Base-by-base conservation (phyloP, 92 coral and sea anemone species). In the Palythoa heliodiscus region DNA sequence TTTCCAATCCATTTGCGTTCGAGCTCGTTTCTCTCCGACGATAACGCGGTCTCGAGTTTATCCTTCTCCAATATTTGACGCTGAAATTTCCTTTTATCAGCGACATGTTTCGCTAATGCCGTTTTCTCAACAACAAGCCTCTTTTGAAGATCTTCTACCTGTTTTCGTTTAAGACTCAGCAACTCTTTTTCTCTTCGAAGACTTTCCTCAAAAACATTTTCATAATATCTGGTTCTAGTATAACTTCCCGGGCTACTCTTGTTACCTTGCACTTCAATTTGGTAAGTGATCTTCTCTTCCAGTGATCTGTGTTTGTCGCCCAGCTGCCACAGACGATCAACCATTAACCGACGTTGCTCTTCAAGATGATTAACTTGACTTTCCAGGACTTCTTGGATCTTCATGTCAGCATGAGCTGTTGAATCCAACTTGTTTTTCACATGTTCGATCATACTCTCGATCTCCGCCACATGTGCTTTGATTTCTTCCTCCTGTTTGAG, bases 381-480 rank as follows among this genome's bases (percentile, higher is more conserved):
- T 64, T 87, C 88, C 39, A 94, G 88, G 88, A 94, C 86, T 58
- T 92, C 95, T 47, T 90, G 95, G 19, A 92, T 89, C 80, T 90
- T 86, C 38, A 23, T 71, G 67, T 94, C 98, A 17, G 95, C 89
- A 78, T 86, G 92, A 81, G 93, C 98, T n/a, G 93, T 82, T 35
- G 95, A 93, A 40, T 86, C 88, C 82, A 96, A 77, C 85, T 83
- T 89, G 71, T 84, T 78, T 88, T 90, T 89, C 82, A 92, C 91
- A 78, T 96, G 95, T 22, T 88, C 88, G 57, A 96, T 92, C 95
- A 89, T 93, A 50, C 75, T 87, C 55, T 96, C 98, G 82, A 92
- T 92, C 78, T 94, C 95, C 48, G 89, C 89, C 7, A 92, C 92
- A 55, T 94, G 95, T 11, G 71, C 86, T 83, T 92, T 93, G 60